A percentile compares a stretch with the other conserved stretches of the same genome.
Evolutionary conservation across 2,113 vertebrate species (phyloP).

Genomic region (Salvelinus fontinalis): DNA sequence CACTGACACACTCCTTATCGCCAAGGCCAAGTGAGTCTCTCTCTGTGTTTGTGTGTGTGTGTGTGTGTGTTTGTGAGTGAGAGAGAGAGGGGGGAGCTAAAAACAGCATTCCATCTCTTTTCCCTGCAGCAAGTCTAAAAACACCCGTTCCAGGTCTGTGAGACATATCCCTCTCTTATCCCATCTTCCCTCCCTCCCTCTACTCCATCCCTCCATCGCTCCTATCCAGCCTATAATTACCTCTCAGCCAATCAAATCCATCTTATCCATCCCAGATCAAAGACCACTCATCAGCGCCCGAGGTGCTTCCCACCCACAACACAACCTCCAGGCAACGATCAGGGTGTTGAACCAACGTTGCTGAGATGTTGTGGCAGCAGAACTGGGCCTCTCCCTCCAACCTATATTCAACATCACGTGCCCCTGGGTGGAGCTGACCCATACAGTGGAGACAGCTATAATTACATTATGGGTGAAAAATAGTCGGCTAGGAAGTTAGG

Average conservation of each 20-base stretch:
- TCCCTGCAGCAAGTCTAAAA: too few relatives aligned
- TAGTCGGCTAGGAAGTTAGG: constrained; percentile 20
- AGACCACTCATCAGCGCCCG: constrained; percentile 34
- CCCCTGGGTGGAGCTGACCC: constrained; percentile 55
- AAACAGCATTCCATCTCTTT: neutral
- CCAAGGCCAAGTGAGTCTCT: constrained; percentile 66
- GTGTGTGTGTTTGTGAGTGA: neutral
- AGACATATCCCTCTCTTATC: neutral
- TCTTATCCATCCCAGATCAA: constrained; percentile 65
- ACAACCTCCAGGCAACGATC: too few relatives aligned
- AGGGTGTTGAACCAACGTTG: neutral
- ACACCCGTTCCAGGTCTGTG: neutral
- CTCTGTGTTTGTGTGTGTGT: too few relatives aligned
- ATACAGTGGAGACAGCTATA: constrained; percentile 44
- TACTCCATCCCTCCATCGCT: too few relatives aligned
- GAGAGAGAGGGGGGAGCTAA: neutral
- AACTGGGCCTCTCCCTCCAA: constrained; percentile 46
- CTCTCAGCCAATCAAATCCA: constrained; percentile 61
- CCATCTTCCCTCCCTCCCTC: too few relatives aligned
- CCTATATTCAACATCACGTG: constrained; percentile 39
- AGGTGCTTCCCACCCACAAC: constrained; percentile 38
- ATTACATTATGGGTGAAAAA: constrained; percentile 54
- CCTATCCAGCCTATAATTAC: neutral
- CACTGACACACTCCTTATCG: constrained; percentile 61
- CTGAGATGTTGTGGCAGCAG: constrained; percentile 12